These are phyloP conservation scores for Lycodopsis pacificus DNA, from an alignment of 2,797 vertebrate genomes.

Conservation along the genomic window DNA sequence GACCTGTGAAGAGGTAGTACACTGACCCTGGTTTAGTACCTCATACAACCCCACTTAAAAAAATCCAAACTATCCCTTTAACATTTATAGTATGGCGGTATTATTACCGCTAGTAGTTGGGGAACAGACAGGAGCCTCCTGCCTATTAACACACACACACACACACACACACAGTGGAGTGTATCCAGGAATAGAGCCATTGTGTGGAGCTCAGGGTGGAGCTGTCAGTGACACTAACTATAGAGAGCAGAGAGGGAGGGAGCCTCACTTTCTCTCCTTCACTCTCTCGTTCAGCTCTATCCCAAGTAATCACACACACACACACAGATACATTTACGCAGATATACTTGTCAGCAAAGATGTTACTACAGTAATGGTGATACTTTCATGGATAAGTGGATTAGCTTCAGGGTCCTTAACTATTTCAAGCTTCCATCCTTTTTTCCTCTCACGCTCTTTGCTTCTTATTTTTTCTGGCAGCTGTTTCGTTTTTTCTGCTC, in stretches of 20 bases:
- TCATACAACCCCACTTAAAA: not conserved
- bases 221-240: conserved; percentile 63
- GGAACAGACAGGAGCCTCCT: conserved; percentile 12
- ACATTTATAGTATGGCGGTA: not conserved
- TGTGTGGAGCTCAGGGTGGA: conserved; percentile 68
- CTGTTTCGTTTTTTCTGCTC: conserved; percentile 12
- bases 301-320: not conserved
- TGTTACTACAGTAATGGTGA: conserved; percentile 24
- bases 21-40: no score
- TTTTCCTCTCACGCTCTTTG: conserved; percentile 1
- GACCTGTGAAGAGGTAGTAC: no score
- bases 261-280: conserved; percentile 28
- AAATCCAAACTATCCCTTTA: not conserved
- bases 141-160: conserved; percentile 31
- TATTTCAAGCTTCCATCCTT: conserved; percentile 29
- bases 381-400: conserved; percentile 46
- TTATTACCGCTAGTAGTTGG: conserved; percentile 1
- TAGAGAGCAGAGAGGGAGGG: conserved; percentile 38
- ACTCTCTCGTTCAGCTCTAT: conserved; percentile 21
- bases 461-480: conserved; percentile 13
- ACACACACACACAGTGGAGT: conserved; percentile 29
- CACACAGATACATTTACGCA: conserved; percentile 15
- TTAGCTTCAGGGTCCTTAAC: conserved; percentile 29
- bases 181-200: conserved; percentile 64
- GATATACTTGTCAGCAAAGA: not conserved